A percentile compares a stretch with the other conserved stretches of the same genome.
These are phyloP conservation scores for Lymantria dispar DNA, from an alignment of 2,888 invertebrate genomes.

Conservation along the genomic window DNA sequence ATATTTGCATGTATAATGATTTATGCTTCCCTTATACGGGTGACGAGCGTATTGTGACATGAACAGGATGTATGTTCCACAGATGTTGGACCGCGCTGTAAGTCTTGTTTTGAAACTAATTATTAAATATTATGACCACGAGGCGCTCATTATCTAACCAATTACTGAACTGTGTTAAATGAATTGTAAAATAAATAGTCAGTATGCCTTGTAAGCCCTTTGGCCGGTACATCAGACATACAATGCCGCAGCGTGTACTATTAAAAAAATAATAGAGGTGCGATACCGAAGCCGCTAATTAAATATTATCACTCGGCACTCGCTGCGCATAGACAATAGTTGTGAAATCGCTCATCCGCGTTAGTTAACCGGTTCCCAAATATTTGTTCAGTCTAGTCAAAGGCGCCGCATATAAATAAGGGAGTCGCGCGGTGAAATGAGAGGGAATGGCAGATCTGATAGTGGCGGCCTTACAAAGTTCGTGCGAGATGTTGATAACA, in stretches of 20 bases:
- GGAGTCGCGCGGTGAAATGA: constrained; percentile 44
- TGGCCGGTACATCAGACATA: constrained; percentile 52
- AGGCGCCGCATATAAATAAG: constrained; percentile 70
- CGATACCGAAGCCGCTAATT: constrained; percentile 75
- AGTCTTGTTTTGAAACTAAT: constrained; percentile 35
- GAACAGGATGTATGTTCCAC: constrained; percentile 23
- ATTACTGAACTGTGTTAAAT: constrained; percentile 54
- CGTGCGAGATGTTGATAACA: constrained; percentile 63
- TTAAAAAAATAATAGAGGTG: constrained; percentile 62
- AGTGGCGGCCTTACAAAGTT: constrained; percentile 60
- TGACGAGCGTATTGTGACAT: constrained; percentile 42
- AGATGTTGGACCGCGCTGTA: constrained; percentile 34
- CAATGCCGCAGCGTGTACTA: constrained; percentile 35
- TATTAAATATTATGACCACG: constrained; percentile 51
- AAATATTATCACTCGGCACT: constrained; percentile 76
- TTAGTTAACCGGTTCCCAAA: constrained; percentile 76
- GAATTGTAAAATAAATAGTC: constrained; percentile 58
- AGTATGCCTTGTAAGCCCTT: constrained; percentile 63
- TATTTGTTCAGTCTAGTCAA: constrained; percentile 72
- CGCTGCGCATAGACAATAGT: constrained; percentile 70
- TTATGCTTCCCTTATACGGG: constrained; percentile 44
- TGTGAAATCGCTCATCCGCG: constrained; percentile 69
- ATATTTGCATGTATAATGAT: constrained; percentile 43
- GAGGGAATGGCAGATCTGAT: constrained; percentile 64
- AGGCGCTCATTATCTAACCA: constrained; percentile 60